Evolutionary conservation across 2,888 invertebrate species (phyloP).

Genomic region (Petrolisthes manimaculis): DNA sequence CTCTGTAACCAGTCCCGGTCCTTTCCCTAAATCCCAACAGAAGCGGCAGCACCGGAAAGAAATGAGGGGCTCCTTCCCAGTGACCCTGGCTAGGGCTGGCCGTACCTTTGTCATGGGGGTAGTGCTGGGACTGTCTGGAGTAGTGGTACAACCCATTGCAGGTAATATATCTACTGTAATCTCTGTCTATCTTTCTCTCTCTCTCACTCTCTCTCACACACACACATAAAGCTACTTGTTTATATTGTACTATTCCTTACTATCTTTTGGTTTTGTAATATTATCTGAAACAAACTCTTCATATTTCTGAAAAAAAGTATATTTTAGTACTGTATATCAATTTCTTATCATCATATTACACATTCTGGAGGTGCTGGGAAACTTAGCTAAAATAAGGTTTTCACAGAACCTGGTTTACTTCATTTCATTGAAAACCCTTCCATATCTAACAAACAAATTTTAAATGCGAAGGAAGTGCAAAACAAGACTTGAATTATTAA

Average conservation of each 20-base stretch:
- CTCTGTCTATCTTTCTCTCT: background rate
- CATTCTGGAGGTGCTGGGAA: too few relatives aligned
- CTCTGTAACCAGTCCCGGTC: too few relatives aligned
- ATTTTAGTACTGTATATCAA: too few relatives aligned
- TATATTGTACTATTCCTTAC: background rate
- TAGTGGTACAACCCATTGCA: conserved; percentile 77
- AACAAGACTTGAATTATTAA: too few relatives aligned
- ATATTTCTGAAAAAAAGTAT: too few relatives aligned
- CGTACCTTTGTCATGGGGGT: conserved; percentile 77
- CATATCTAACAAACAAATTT: too few relatives aligned
- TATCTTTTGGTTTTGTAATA: background rate
- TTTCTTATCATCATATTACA: too few relatives aligned
- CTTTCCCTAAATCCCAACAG: conserved; percentile 67
- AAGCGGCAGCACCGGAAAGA: conserved; percentile 71
- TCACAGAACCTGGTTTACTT: too few relatives aligned
- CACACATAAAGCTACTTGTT: background rate
- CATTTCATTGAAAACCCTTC: too few relatives aligned
- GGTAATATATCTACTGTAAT: conserved; percentile 71
- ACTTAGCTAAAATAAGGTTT: too few relatives aligned
- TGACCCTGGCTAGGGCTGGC: conserved; percentile 72
- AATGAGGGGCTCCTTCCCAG: conserved; percentile 70
- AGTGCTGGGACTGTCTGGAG: conserved; percentile 77
- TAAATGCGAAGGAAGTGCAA: too few relatives aligned
- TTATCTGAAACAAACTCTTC: conserved; percentile 3
- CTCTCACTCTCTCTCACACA: background rate